Conservation (phyloP, 2,888 invertebrate species). For the Cataglyphis altisquamis region DNA sequence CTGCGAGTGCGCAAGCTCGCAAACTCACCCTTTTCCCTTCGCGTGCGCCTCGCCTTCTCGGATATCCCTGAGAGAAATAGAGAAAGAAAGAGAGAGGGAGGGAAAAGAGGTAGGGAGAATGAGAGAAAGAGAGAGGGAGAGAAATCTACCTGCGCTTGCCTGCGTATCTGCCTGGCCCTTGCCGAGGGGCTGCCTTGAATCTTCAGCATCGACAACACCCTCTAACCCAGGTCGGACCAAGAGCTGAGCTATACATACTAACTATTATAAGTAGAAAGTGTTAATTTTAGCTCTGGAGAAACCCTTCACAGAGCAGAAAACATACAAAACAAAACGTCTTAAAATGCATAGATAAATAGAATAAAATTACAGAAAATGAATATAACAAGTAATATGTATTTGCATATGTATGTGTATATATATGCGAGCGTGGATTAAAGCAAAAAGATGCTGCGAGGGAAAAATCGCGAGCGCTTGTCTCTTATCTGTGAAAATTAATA, state of each 20-base stretch:
- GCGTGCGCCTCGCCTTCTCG: constrained; percentile 24
- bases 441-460: neutral
- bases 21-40: constrained; percentile 21
- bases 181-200: constrained; percentile 25
- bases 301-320: neutral
- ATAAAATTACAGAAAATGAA: neutral
- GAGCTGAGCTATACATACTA: neutral
- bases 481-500: constrained; percentile 25
- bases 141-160: constrained; percentile 3
- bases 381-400: neutral
- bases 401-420: neutral
- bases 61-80: neutral
- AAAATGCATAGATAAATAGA: neutral
- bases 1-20: constrained; percentile 41
- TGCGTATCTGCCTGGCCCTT: constrained; percentile 6
- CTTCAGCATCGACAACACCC: constrained; percentile 21
- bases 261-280: neutral
- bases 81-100: neutral
- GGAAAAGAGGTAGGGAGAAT: neutral
- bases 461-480: neutral
- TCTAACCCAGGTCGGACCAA: constrained; percentile 10
- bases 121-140: neutral
- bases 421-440: neutral
- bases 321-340: neutral
- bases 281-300: constrained; percentile 1